phyloP scores from a whole-genome alignment of 2,888 invertebrate species.

The Cepaea hortensis region DNA sequence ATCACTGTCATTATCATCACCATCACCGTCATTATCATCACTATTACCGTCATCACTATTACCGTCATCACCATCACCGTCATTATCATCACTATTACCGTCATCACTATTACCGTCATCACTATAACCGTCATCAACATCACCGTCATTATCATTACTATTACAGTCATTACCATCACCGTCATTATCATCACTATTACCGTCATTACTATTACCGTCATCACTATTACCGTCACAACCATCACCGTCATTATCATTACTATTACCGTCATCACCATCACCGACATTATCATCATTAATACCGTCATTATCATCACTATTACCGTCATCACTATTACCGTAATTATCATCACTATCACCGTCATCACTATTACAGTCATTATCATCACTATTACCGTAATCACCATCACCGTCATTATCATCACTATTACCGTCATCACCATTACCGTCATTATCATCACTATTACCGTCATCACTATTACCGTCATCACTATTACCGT shows the following conservation, averaged over 20 bases:
- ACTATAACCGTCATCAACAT: too few species aligned
- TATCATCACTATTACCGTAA: not conserved
- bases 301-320: conserved; percentile 2
- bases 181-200: too few species aligned
- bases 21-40: not conserved
- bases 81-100: not conserved
- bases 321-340: not conserved
- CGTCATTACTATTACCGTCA: not conserved
- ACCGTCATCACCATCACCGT: not conserved
- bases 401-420: not conserved
- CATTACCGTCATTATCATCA: not conserved
- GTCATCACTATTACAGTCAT: not conserved
- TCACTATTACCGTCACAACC: not conserved
- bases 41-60: not conserved
- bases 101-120: too few species aligned
- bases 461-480: too few species aligned
- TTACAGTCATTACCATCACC: not conserved
- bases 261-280: not conserved
- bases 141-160: too few species aligned
- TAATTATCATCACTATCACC: not conserved
- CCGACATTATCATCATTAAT: not conserved
- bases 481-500: too few species aligned
- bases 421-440: not conserved
- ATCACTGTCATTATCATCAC: not conserved
- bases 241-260: not conserved